Base-by-base conservation (phyloP, 23 tunicate genomes). In the Ciona savignyi region DNA sequence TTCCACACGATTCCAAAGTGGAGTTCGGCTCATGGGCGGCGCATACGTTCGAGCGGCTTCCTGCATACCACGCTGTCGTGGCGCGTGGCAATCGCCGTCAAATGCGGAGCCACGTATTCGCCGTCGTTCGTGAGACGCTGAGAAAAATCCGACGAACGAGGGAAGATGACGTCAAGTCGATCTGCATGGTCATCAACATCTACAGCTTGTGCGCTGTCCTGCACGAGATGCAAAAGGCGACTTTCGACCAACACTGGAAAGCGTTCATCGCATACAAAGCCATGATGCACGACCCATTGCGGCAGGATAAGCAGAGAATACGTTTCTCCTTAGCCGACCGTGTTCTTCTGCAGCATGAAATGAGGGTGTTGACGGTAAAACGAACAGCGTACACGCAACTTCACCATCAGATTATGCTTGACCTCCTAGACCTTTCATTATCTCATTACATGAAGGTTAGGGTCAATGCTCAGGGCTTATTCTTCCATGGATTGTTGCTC, bases 371-470 rank as follows among this genome's bases (percentile, higher is more conserved):
- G 22, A 80, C 86, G 29, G 33, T 74, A 0, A 78, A 84, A 31
- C 71, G 91, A 25, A 51, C 77, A n/a, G 23, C 27, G 4, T 91
- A 91, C 71, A 80, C 83, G 6, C 29, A 66, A 2, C 75, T 91
- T 67, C 74, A 70, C 26, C 97, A 91, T 60, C 32, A 70, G n/a
- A 77, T 74, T 11, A 85, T 85, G 91, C 33, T 80, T 66, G 97
- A 91, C 67, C 71, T 91, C 25, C 32, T 91, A 4, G 33, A 80
- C 23, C 75, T 91, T 0, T 91, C 97, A 11, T 56, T 68, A 15
- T 91, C 97, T 22, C 87, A 91, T 71, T 91, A 91, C 80, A 82
- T 80, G 74, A 88, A 68, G 33, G 97, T 91, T 27, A 76, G 97
- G 64, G 65, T 32, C 11, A 35, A 42, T 20, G 97, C 97, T 4